A percentile compares a stretch with the other conserved stretches of the same genome.
Conservation (phyloP, 2,113 vertebrate species). For the Strigops habroptila region DNA sequence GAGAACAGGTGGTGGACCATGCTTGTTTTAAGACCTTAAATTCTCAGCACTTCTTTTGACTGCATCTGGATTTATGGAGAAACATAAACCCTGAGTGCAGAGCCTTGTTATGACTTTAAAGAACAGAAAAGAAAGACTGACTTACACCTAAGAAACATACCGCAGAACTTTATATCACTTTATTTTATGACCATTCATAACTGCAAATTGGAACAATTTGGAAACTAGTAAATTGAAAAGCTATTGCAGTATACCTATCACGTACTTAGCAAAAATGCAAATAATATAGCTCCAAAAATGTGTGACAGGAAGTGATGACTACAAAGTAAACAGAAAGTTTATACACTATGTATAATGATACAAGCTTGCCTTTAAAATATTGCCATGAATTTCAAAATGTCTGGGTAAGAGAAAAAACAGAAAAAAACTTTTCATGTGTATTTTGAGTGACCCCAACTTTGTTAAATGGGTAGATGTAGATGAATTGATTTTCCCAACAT, state of each 20-base stretch:
- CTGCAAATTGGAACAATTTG: conserved; percentile 23
- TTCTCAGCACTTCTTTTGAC: not conserved
- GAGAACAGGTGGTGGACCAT: not conserved
- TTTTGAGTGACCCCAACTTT: not conserved
- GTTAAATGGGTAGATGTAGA: not conserved
- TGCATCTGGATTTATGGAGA: not conserved
- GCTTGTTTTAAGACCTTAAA: not conserved
- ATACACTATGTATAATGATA: not conserved
- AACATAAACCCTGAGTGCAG: not conserved
- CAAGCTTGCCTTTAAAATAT: conserved; percentile 9
- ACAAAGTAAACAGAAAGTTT: not conserved
- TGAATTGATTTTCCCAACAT: not conserved
- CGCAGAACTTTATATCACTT: not conserved
- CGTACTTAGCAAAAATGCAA: conserved; percentile 35
- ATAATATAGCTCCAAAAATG: conserved; percentile 12
- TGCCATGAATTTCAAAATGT: not conserved
- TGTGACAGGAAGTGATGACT: not conserved
- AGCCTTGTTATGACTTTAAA: not conserved
- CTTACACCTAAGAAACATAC: not conserved
- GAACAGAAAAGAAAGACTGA: not conserved
- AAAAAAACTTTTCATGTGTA: not conserved
- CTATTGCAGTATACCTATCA: not conserved
- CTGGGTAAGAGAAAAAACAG: not conserved
- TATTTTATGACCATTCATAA: conserved; percentile 45
- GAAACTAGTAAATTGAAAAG: conserved; percentile 43